A percentile compares a stretch with the other conserved stretches of the same genome.
Evolutionary conservation across 2,113 vertebrate genomes (phyloP).

Genomic region (Lucifuga dentata): DNA sequence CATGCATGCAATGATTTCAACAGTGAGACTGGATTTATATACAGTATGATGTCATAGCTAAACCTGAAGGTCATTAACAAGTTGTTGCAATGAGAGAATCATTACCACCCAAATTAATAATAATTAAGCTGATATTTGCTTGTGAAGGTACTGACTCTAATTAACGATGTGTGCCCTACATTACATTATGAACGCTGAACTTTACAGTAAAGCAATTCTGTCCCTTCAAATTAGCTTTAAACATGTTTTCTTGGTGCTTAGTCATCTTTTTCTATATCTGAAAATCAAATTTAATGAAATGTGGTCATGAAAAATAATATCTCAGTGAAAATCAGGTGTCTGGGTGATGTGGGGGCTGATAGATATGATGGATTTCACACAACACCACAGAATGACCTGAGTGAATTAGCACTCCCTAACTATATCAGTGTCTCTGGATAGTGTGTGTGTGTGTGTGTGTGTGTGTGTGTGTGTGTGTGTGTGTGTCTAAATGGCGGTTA

Average conservation of each 20-base stretch:
- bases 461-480: too few species aligned
- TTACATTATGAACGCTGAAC: too few species aligned
- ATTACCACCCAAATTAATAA: conserved; percentile 48
- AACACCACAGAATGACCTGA: conserved; percentile 34
- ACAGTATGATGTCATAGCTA: conserved; percentile 2
- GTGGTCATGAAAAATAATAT: conserved; percentile 44
- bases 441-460: too few species aligned
- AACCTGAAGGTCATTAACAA: conserved; percentile 30
- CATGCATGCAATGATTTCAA: background rate
- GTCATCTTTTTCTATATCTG: conserved; percentile 3
- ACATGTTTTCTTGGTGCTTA: too few species aligned
- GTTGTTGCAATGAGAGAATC: conserved; percentile 20
- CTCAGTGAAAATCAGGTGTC: conserved; percentile 23
- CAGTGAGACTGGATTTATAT: conserved; percentile 4
- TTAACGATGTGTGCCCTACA: too few species aligned
- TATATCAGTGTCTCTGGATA: conserved; percentile 43
- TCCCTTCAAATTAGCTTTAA: too few species aligned
- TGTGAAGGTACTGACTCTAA: background rate
- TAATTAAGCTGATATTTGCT: conserved; percentile 59
- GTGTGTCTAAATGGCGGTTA: too few species aligned
- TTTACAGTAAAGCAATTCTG: too few species aligned
- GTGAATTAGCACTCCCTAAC: conserved; percentile 50
- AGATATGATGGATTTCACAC: conserved; percentile 55
- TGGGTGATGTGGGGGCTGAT: conserved; percentile 1
- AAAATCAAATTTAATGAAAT: conserved; percentile 37